phyloP scores from a whole-genome alignment of 1,140 invertebrate genomes.

The Dendrolimus kikuchii region DNA sequence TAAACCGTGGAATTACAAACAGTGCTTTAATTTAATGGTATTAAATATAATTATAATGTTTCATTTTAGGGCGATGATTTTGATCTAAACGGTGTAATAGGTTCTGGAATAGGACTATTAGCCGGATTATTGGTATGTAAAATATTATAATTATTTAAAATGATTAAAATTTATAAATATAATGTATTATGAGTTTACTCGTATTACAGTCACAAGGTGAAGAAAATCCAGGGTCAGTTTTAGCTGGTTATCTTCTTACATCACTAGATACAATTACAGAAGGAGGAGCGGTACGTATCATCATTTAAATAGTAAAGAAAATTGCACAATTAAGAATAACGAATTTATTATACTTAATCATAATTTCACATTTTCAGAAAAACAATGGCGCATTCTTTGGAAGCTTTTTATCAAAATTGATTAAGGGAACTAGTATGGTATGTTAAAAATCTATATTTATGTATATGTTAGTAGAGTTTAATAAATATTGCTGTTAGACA shows the following conservation, averaged over 20 bases:
- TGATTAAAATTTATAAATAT: neutral
- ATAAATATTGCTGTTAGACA: no score
- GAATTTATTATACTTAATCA: conserved; percentile 4
- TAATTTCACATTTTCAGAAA: conserved; percentile 38
- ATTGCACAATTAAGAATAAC: neutral
- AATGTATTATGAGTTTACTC: neutral
- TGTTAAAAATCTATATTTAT: conserved; percentile 9
- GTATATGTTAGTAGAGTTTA: no score
- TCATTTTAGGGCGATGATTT: conserved; percentile 60
- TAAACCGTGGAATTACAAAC: no score
- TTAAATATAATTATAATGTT: conserved; percentile 1
- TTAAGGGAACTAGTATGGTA: conserved; percentile 58
- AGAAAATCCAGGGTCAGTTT: conserved; percentile 50
- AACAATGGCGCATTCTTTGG: conserved; percentile 65
- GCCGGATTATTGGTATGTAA: conserved; percentile 47
- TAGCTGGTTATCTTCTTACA: conserved; percentile 54
- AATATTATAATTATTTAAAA: no score
- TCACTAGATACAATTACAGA: conserved; percentile 55
- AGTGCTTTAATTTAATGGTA: neutral
- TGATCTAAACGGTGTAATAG: conserved; percentile 52
- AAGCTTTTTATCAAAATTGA: conserved; percentile 49
- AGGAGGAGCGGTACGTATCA: conserved; percentile 45
- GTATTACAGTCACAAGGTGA: conserved; percentile 48
- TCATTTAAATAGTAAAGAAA: no score
- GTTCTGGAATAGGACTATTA: conserved; percentile 56